Percentiles rank a stretch among this genome's conserved stretches.
These are phyloP conservation scores for Bombus huntii DNA, from an alignment of 1,140 invertebrate species.

Conservation along the genomic window DNA sequence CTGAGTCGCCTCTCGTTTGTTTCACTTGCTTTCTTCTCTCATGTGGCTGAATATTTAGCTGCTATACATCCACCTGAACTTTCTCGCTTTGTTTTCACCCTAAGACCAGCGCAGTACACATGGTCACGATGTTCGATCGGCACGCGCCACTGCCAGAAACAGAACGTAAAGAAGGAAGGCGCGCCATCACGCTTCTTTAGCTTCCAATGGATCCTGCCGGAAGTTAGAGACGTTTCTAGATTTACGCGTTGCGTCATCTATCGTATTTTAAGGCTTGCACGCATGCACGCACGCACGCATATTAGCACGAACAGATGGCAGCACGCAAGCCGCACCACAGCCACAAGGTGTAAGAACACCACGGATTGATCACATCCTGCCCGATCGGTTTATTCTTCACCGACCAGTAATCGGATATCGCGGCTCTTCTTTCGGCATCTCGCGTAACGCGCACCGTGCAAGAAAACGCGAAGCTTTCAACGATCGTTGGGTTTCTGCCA, in stretches of 20 bases:
- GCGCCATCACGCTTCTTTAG: neutral
- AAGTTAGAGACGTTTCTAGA: neutral
- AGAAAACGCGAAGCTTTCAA: neutral
- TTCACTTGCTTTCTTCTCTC: too few relatives aligned
- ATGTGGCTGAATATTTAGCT: too few relatives aligned
- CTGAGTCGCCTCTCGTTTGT: too few relatives aligned
- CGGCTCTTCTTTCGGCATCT: slow-evolving; percentile 8
- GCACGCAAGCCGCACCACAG: neutral
- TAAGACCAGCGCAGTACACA: too few relatives aligned
- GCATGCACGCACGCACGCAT: neutral
- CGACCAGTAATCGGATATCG: slow-evolving; percentile 11
- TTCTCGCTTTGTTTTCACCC: too few relatives aligned
- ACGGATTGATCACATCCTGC: neutral
- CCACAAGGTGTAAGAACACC: neutral
- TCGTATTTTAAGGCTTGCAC: neutral
- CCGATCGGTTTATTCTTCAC: neutral
- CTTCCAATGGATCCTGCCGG: neutral
- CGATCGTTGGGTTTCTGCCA: neutral
- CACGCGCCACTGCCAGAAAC: too few relatives aligned
- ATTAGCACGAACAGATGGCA: neutral
- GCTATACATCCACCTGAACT: too few relatives aligned
- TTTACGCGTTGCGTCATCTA: neutral
- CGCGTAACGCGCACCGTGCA: neutral
- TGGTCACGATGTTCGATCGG: neutral
- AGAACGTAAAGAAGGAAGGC: neutral